Evolutionary conservation across 1,140 invertebrate species (phyloP).

Genomic region (Apocrypta bakeri): DNA sequence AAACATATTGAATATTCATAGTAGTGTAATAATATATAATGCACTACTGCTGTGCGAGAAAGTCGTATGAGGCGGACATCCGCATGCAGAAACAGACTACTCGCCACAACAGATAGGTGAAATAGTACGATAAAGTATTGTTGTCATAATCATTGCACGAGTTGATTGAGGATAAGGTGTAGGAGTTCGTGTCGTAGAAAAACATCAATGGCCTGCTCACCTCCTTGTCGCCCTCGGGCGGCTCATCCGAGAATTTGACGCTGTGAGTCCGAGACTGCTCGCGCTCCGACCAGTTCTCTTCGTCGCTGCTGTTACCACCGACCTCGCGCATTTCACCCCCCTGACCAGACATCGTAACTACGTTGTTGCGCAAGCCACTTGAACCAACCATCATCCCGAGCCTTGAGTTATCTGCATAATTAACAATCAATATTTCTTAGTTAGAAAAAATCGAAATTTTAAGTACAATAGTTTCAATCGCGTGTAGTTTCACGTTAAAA

Average conservation of each 20-base stretch:
- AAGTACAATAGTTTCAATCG: too few species aligned
- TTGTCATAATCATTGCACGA: background rate
- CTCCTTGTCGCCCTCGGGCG: conserved; percentile 83
- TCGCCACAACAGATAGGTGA: conserved; percentile 18
- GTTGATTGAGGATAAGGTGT: background rate
- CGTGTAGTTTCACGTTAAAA: too few species aligned
- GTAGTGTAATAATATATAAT: background rate
- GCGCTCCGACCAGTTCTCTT: conserved; percentile 84
- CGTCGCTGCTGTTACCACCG: conserved; percentile 65
- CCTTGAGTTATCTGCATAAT: conserved; percentile 50
- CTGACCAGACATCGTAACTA: conserved; percentile 73
- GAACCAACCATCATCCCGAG: conserved; percentile 61
- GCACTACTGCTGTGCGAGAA: conserved; percentile 31
- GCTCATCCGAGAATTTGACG: conserved; percentile 92
- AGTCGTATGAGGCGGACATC: conserved; percentile 52
- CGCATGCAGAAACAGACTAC: conserved; percentile 50
- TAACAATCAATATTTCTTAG: too few species aligned
- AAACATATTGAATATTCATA: background rate
- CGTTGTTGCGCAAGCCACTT: conserved; percentile 62
- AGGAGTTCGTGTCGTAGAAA: background rate
- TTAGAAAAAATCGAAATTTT: too few species aligned
- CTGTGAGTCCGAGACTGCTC: conserved; percentile 88
- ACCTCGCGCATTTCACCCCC: conserved; percentile 66
- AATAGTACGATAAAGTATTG: background rate
- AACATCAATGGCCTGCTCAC: conserved; percentile 71